Evolutionary conservation across 2,113 vertebrate genomes (phyloP), one percentile per base, ranked within the genome.

Genomic region (Forbesichthys agassizii): DNA sequence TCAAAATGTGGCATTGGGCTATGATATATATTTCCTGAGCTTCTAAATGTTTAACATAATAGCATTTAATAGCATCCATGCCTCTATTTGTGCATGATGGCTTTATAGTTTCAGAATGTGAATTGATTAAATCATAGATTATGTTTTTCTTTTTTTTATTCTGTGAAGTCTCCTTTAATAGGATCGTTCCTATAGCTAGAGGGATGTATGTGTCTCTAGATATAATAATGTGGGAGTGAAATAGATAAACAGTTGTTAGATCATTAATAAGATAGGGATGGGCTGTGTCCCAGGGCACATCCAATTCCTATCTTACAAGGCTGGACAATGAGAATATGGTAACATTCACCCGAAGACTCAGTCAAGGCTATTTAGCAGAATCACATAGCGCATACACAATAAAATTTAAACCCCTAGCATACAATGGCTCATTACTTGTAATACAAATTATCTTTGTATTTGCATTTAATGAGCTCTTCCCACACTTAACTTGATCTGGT

Each of bases 251-350:
- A 54, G 78, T 59, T 66, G 58, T 71, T 72, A 14, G 63, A 51
- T 66, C 49, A 51, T 66, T 76, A 75, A 81, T 79, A 72, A 77
- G 66, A 52, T 42, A 36, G 71, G 57, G 59, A 68, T 58, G 64
- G 47, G 67, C 47, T 57, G 8, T 42, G 42, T 64, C 65, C 61
- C 61, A 12, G 0, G 33, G 68, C 56, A 52, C n/a, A 42, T 52
- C 52, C 48, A 13, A 42, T 42, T 1, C 36, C 3, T 27, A 27
- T 55, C 58, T 76, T 54, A 74, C 33, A 48, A 2, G 12, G 9
- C 36, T 68, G 11, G 57, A 18, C 46, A 52, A 51, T 14, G 49
- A 48, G 36, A 55, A 67, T 64, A 74, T 79, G 64, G 70, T 16
- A 76, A 66, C 54, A 33, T 33, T 6, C 61, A 69, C 61, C 53